Base-by-base conservation (phyloP, 2,888 invertebrate genomes). In the Glyphotaelius pellucidus region DNA sequence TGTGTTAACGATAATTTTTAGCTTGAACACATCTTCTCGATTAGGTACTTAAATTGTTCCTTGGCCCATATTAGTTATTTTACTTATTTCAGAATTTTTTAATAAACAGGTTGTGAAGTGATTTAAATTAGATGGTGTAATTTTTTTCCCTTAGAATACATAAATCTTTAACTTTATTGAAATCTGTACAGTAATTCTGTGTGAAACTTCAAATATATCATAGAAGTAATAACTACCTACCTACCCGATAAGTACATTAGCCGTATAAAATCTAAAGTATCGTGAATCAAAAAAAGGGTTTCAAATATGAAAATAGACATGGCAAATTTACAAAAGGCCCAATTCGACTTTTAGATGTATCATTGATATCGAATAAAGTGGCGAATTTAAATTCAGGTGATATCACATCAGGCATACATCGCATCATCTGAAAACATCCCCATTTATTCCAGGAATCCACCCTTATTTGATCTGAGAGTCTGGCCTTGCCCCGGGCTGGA, bases 341-440 rank as follows among this genome's bases (percentile, higher is more conserved):
- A 67, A 67, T 67, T 67, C n/a, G n/a, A 67, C 25, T n/a, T 25
- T 67, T 67, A 67, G 67, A 67, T 67, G 9, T 67, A 7, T 67
- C 25, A 67, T 67, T 31, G 32, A 42, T 85, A 38, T 38, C n/a
- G 42, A 35, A 85, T 38, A 85, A 85, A 85, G 38, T 85, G 11
- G 19, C 35, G n/a, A 85, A 85, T 85, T 85, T 85, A 85, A 85
- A 85, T 85, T 85, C 85, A 85, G 85, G 85, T 85, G 85, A 85
- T 67, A 81, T 35, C n/a, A 42, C 85, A 85, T 32, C 9, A 85
- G n/a, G 14, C 32, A 38, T 85, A 85, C 87, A 52, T 30, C 30
- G 31, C 32, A 32, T 67, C 52, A 67, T 87, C 52, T 67, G 31
- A 87, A 87, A 52, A 87, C 87, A 87, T 87, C 52, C 87, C 9